phyloP scores from a whole-genome alignment of 2,888 invertebrate species.

The Schizaphis graminum region DNA sequence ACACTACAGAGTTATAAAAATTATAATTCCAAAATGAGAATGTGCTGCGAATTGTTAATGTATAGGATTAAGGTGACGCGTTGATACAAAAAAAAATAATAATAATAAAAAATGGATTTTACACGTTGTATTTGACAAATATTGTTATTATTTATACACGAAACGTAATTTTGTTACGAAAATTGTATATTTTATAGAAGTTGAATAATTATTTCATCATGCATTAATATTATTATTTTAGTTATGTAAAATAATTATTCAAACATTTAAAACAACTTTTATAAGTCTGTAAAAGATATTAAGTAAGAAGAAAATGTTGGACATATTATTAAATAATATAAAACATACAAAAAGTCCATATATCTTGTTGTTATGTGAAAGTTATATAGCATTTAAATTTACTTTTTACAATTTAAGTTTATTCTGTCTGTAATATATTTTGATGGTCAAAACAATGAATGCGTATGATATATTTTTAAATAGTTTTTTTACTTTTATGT shows the following conservation, averaged over 20 bases:
- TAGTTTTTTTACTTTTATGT: conserved; percentile 17
- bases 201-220: not conserved
- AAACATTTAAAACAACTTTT: not conserved
- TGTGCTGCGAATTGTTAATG: not conserved
- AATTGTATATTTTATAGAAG: not conserved
- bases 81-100: not conserved
- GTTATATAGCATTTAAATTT: not conserved
- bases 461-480: not conserved
- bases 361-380: not conserved
- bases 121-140: not conserved
- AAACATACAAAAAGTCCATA: not conserved
- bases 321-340: not conserved
- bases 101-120: not conserved
- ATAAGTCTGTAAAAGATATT: not conserved
- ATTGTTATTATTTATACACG: too few relatives aligned
- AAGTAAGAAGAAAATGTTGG: not conserved
- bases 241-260: conserved; percentile 7
- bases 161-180: not conserved
- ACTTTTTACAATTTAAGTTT: conserved; percentile 29
- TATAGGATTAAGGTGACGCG: not conserved
- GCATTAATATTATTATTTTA: not conserved
- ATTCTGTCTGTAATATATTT: not conserved
- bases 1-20: not conserved
- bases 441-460: not conserved
- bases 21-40: not conserved